Evolutionary conservation across 2,113 vertebrate species (phyloP), one percentile per base, ranked within the genome.

Genomic region (Cyanistes caeruleus): DNA sequence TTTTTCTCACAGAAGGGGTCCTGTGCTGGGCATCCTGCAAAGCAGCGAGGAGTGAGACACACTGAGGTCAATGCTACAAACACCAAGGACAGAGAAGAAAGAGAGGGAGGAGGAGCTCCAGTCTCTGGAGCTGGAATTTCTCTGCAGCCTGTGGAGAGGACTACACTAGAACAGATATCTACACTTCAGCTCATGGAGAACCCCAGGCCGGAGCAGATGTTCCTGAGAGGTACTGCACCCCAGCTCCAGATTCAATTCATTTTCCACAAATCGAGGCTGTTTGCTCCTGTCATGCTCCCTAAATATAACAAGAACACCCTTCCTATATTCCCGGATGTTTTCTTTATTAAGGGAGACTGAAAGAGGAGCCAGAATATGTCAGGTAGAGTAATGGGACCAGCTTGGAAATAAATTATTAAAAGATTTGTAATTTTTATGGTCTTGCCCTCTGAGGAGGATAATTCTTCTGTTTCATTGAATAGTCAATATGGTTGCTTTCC

Each of bases 51-150:
- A 56, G 30, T 13, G 43, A 67, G 31, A 13, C 2, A 0, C 21
- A n/a, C 44, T 24, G 12, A 49, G 23, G 25, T 52, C 41, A 23
- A 7, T 19, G 20, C 22, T 77, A 59, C 0, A 0, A 55, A 37
- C 21, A 62, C 12, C n/a, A 65, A 18, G 30, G 24, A 33, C 20
- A 43, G 43, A 30, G 41, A 15, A 33, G 19, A 33, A 49, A 30
- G 31, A 51, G 44, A 43, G 5, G 25, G 3, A 58, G 15, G 41
- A 74, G 35, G 8, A 41, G 10, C 20, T 85, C 43, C 31, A 58
- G 52, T 13, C 10, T 30, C 24, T 58, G 43, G 52, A 58, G 35
- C 43, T 35, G 59, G 15, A 35, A 58, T 58, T 76, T 51, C 25
- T 31, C 62, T 67, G 52, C 53, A 76, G 25, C 24, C 52, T 51